Base-by-base conservation (phyloP, 2,888 invertebrate genomes). In the Drosophila borealis region DNA sequence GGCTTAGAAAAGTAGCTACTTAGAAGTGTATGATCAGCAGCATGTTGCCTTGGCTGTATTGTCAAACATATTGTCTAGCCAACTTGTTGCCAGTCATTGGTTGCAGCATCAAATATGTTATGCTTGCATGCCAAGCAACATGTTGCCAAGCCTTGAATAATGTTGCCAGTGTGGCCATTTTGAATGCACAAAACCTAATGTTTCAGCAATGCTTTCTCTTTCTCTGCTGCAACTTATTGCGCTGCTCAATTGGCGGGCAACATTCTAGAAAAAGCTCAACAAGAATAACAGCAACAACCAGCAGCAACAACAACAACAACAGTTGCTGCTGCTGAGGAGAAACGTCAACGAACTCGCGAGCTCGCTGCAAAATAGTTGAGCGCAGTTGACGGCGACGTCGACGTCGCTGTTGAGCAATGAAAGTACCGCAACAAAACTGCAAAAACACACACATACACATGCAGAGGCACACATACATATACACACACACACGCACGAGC, bases 381-480 rank as follows among this genome's bases (percentile, higher is more conserved):
- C 48, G 63, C 55, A 21, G 71, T 50, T 55, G 70, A 36, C 50
- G 66, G 34, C 54, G 70, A 46, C 63, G 82, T 81, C 74, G 70
- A 89, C 46, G 62, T 62, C 50, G 70, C 59, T 67, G 83, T 87
- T 77, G 73, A 89, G 85, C 86, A 85, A 85, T 88, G 85, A 85
- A 85, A 85, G 85, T 85, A 85, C 85, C 85, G 85, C 88, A 85
- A 81, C 84, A 83, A 83, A 81, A 70, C 75, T 78, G 74, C 78
- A 83, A 55, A 80, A 41, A 71, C 34, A 59, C 56, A 65, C 50
- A 69, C 51, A 55, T 8, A 29, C 29, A 66, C 51, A 55, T 29
- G 8, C 29, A 29, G 8, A 29, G 29, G 29, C n/a, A 51, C 50
- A 36, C 29, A 75, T 41, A 36, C 29, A 75, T 41, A 48, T 29